A percentile compares a stretch with the other conserved stretches of the same genome.
Evolutionary conservation across 2,888 invertebrate genomes (phyloP).

Genomic region (Cryptus armator): DNA sequence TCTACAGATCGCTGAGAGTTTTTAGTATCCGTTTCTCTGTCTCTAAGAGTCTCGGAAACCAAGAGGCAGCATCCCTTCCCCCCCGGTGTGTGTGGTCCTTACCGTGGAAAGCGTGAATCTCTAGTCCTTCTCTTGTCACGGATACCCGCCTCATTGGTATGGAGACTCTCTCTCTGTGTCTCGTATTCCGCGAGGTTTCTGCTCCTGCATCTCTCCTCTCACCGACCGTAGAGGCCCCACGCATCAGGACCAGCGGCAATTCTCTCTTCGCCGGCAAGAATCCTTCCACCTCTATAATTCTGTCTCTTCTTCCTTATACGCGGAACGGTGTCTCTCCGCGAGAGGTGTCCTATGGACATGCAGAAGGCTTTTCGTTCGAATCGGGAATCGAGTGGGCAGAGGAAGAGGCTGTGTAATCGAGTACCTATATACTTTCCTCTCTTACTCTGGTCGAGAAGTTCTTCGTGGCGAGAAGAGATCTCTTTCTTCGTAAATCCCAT

Average conservation of each 20-base stretch:
- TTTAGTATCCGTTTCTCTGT: constrained; percentile 56
- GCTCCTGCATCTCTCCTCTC: constrained; percentile 37
- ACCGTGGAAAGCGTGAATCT: constrained; percentile 65
- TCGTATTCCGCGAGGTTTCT: constrained; percentile 67
- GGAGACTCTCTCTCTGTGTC: constrained; percentile 42
- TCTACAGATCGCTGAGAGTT: neutral
- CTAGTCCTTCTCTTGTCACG: constrained; percentile 63
- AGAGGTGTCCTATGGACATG: constrained; percentile 58
- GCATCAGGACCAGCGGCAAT: constrained; percentile 19
- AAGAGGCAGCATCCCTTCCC: constrained; percentile 26
- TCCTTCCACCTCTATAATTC: constrained; percentile 26
- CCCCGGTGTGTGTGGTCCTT: constrained; percentile 65
- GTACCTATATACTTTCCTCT: constrained; percentile 54
- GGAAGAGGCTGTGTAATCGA: constrained; percentile 59
- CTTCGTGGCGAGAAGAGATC: constrained; percentile 24
- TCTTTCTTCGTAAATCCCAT: constrained; percentile 11
- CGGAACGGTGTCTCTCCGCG: constrained; percentile 28
- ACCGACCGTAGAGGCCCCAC: constrained; percentile 5
- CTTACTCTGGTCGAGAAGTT: constrained; percentile 20
- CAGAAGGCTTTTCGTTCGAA: constrained; percentile 69
- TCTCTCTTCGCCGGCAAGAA: constrained; percentile 4
- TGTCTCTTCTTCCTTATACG: constrained; percentile 42
- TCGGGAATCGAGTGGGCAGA: constrained; percentile 70
- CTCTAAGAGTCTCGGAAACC: neutral
- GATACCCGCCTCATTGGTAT: constrained; percentile 58